These are phyloP conservation scores for Drosophila kanapiae DNA, from an alignment of 1,140 invertebrate genomes.

Conservation along the genomic window DNA sequence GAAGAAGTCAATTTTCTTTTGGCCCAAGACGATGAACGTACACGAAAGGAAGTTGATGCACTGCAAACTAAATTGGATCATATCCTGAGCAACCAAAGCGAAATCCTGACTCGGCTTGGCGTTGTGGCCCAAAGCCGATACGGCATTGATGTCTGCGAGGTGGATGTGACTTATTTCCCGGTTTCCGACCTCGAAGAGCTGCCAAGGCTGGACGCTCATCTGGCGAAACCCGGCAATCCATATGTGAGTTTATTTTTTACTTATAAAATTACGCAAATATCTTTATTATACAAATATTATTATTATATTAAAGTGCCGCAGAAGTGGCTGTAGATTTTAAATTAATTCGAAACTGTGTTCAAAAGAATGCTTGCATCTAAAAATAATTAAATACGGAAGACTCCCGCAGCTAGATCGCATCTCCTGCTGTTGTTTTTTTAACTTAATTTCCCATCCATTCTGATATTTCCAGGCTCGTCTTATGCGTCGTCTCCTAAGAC, in stretches of 20 bases:
- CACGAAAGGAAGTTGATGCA: background rate
- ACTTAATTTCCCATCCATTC: too few species aligned
- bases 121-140: background rate
- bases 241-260: slow-evolving; percentile 21
- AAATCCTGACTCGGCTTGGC: slow-evolving; percentile 15
- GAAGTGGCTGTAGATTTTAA: too few species aligned
- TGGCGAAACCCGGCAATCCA: slow-evolving; percentile 26
- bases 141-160: background rate
- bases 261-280: background rate
- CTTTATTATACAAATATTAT: background rate
- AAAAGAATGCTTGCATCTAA: too few species aligned
- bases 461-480: background rate
- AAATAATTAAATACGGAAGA: too few species aligned
- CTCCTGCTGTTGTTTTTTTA: too few species aligned
- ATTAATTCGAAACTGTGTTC: background rate
- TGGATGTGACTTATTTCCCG: slow-evolving; percentile 14
- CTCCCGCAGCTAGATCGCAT: too few species aligned
- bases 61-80: slow-evolving; percentile 21
- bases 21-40: background rate
- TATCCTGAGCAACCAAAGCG: slow-evolving; percentile 27
- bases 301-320: background rate
- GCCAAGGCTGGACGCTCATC: slow-evolving; percentile 13
- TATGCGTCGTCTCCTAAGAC: slow-evolving; percentile 22
- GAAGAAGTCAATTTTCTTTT: slow-evolving; percentile 5
- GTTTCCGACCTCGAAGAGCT: slow-evolving; percentile 28